Conservation (phyloP, 2,797 vertebrate species). For the Anas bahamensis region DNA sequence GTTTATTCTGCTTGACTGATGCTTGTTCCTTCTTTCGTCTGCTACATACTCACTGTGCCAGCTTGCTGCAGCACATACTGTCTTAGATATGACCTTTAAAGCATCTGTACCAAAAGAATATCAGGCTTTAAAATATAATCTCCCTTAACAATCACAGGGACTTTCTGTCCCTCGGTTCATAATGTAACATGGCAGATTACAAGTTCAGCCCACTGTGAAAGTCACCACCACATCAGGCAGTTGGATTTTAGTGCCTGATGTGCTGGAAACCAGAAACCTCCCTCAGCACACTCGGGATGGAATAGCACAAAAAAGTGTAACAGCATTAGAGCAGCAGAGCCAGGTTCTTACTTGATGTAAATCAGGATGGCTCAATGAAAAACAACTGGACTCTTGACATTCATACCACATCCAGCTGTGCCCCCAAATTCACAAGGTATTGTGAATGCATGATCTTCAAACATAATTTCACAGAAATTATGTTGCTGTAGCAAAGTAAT, state of each 20-base stretch:
- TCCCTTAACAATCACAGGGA: background rate
- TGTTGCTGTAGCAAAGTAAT: background rate
- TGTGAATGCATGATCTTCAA: background rate
- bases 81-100: constrained; percentile 43
- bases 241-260: background rate
- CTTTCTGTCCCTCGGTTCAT: constrained; percentile 24
- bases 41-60: constrained; percentile 9
- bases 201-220: background rate
- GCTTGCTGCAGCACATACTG: background rate
- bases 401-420: fast-evolving
- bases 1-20: constrained; percentile 37
- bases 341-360: background rate
- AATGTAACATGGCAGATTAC: background rate
- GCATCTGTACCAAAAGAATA: constrained; percentile 22
- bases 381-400: background rate
- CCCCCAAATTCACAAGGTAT: background rate
- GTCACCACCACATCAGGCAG: background rate
- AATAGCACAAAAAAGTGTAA: background rate
- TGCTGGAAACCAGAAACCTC: background rate
- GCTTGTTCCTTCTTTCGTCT: constrained; percentile 36
- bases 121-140: background rate
- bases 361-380: background rate
- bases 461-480: background rate
- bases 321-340: background rate
- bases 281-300: fast-evolving